Conservation (phyloP, 2,113 vertebrate genomes). For the Rhombomys opimus region DNA sequence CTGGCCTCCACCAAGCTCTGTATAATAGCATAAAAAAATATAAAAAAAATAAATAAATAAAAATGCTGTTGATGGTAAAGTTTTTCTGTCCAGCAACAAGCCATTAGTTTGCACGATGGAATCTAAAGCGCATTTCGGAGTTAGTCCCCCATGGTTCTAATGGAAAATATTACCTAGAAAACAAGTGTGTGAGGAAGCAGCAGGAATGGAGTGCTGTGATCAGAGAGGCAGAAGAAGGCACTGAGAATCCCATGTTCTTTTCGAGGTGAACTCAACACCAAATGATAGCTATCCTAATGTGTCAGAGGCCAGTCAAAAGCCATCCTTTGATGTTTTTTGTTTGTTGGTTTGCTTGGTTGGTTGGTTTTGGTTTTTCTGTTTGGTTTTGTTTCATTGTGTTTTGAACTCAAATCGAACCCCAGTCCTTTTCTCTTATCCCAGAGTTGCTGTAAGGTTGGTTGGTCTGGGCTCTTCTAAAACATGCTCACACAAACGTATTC, state of each 20-base stretch:
- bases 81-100: constrained; percentile 87
- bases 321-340: not conserved
- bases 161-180: constrained; percentile 71
- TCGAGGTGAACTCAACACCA: not conserved
- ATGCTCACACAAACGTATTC: not conserved
- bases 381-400: not conserved
- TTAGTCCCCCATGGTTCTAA: constrained; percentile 75
- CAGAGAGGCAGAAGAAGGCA: constrained; percentile 63
- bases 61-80: constrained; percentile 82
- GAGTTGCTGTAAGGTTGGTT: not conserved
- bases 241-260: constrained; percentile 69
- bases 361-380: not conserved
- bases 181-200: constrained; percentile 69
- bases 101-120: constrained; percentile 85
- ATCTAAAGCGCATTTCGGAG: constrained; percentile 80
- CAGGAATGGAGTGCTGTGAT: constrained; percentile 39
- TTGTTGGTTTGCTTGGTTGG: not conserved
- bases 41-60: not conserved
- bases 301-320: not conserved
- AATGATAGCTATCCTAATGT: not conserved
- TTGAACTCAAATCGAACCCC: not conserved
- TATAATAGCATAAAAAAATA: constrained; percentile 73
- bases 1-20: constrained; percentile 83
- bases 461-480: not conserved
- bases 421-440: not conserved